Base-by-base conservation (phyloP, 2,888 invertebrate species). In the Drosophila peninsularis region DNA sequence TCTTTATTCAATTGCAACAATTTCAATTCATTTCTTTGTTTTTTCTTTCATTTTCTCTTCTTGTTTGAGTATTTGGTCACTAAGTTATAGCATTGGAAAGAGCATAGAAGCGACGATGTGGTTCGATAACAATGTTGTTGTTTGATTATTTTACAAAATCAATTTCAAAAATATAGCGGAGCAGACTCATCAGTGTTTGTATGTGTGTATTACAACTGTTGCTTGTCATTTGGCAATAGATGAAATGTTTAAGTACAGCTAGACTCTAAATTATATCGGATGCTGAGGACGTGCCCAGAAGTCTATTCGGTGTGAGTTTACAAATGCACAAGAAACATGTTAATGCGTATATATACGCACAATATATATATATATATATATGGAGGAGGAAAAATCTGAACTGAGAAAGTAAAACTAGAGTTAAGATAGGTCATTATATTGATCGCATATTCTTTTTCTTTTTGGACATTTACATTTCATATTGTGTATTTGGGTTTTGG, bases 301-400 rank as follows among this genome's bases (percentile, higher is more conserved):
- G 78, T 77, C 63, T 62, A 65, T 61, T 62, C 52, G 47, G 47
- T 73, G 49, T 53, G 62, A 58, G 58, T 77, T 80, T 80, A 72
- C 68, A 82, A 82, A 82, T 82, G 80, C 80, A 66, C 68, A 79
- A 61, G 50, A 65, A 52, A 47, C 34, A 50, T 47, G 24, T 30
- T 32, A 36, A 19, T 50, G 14, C 24, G 6, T 42, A 14, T 21
- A 7, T 21, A 42, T 42, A 42, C 3, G 0, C 11, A 41, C 3
- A 37, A 17, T 41, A 41, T 41, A 19, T 41, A 9, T 37, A 37
- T 37, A n/a, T 37, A 56, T 72, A 52, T 62, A 44, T 55, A 41
- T 30, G 27, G 41, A 13, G 19, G 19, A 42, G 45, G 55, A 10
- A 52, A 21, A 24, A 56, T 34, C 13, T 27, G n/a, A 34, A 39